Conservation (phyloP, 1,140 invertebrate species). For the Subanguina moxae region DNA sequence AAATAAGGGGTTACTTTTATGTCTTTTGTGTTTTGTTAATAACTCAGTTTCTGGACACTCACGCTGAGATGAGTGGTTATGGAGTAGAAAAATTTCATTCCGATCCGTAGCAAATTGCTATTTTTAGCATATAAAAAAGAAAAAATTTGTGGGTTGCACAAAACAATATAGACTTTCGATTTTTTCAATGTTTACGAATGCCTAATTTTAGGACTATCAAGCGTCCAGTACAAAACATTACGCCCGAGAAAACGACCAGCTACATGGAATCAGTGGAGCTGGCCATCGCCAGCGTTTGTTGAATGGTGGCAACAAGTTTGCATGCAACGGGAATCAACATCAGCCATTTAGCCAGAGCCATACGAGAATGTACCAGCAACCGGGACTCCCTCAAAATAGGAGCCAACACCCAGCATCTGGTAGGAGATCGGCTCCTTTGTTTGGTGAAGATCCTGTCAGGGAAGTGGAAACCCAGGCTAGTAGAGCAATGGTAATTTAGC, state of each 20-base stretch:
- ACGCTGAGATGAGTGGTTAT: too few relatives aligned
- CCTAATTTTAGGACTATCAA: not conserved
- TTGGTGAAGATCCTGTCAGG: conserved; percentile 16
- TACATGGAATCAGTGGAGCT: not conserved
- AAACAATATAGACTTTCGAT: too few relatives aligned
- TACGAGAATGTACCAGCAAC: conserved; percentile 7
- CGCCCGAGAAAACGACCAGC: not conserved
- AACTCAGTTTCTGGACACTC: too few relatives aligned
- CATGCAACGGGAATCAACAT: conserved; percentile 1
- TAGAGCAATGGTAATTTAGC: not conserved
- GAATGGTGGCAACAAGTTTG: conserved; percentile 12
- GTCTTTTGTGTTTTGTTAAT: too few relatives aligned
- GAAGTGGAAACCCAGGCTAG: conserved; percentile 7
- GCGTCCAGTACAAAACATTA: not conserved
- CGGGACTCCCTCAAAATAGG: not conserved
- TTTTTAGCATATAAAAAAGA: too few relatives aligned
- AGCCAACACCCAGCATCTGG: conserved; percentile 28
- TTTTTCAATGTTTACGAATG: too few relatives aligned
- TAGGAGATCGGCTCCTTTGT: conserved; percentile 40
- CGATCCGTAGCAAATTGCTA: too few relatives aligned
- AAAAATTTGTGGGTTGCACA: too few relatives aligned
- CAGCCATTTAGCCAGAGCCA: not conserved
- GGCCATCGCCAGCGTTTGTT: conserved; percentile 7
- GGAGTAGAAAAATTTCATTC: too few relatives aligned
- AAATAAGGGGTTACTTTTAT: too few relatives aligned